Percentiles rank a stretch among this genome's conserved stretches.
Conservation (phyloP, 2,797 vertebrate species). For the Leontopithecus rosalia region DNA sequence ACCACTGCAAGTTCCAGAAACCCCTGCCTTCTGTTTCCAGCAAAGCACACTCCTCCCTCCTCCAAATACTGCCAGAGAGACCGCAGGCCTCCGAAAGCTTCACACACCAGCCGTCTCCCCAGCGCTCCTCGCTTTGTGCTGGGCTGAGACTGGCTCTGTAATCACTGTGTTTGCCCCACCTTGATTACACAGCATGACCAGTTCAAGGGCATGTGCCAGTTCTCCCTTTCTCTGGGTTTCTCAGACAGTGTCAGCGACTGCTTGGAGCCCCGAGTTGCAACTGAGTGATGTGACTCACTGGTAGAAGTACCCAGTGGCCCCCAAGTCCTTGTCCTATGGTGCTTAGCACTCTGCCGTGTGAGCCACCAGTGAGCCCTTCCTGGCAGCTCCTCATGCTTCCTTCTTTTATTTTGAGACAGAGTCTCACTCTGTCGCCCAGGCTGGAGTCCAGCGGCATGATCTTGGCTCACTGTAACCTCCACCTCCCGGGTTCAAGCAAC, state of each 20-base stretch:
- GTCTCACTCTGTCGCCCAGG: too few relatives aligned
- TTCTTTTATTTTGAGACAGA: too few relatives aligned
- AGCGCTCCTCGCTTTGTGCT: neutral
- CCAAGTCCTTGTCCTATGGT: neutral
- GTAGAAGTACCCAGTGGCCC: neutral
- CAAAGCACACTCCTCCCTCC: neutral
- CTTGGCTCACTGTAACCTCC: too few relatives aligned
- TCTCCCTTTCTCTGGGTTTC: neutral
- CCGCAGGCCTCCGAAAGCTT: neutral
- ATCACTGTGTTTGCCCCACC: neutral
- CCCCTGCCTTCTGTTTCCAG: neutral
- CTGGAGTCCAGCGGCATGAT: too few relatives aligned
- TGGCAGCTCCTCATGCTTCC: neutral
- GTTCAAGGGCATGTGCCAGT: neutral
- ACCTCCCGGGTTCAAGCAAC: too few relatives aligned
- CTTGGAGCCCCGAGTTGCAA: neutral
- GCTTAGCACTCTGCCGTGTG: neutral
- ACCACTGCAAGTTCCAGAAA: neutral
- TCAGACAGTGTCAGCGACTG: neutral
- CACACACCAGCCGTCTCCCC: neutral
- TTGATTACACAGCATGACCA: neutral
- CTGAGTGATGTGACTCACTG: neutral
- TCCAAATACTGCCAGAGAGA: neutral
- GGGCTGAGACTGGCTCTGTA: neutral
- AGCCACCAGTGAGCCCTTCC: neutral